Percentiles rank a stretch among this genome's conserved stretches.
These are phyloP conservation scores for Oryzias sinensis DNA, from an alignment of 2,797 vertebrate species.

Conservation along the genomic window DNA sequence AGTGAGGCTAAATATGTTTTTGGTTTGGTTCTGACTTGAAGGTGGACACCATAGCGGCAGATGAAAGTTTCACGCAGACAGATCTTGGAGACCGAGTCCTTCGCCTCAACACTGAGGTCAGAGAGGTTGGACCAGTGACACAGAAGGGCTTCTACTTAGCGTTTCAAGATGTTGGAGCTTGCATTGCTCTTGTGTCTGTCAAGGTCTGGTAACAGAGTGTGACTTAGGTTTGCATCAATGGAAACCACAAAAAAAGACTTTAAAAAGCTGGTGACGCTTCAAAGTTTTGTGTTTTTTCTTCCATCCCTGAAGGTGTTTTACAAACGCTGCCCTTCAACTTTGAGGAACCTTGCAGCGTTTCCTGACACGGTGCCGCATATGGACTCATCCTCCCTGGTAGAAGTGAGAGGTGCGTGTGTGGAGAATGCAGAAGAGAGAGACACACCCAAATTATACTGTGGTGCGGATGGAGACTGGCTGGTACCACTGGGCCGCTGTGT, in stretches of 20 bases:
- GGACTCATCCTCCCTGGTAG: slow-evolving; percentile 95
- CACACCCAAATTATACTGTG: slow-evolving; percentile 94
- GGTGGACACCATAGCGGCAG: slow-evolving; percentile 97
- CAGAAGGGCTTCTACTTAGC: slow-evolving; percentile 94
- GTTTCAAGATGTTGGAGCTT: slow-evolving; percentile 98
- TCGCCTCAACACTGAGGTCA: slow-evolving; percentile 95
- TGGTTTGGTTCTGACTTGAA: slow-evolving; percentile 13
- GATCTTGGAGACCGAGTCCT: slow-evolving; percentile 96
- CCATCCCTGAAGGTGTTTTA: slow-evolving; percentile 84
- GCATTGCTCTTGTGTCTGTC: slow-evolving; percentile 94
- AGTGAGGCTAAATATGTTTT: not conserved
- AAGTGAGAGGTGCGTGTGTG: slow-evolving; percentile 92
- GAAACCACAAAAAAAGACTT: slow-evolving; percentile 1
- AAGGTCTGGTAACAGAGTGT: slow-evolving; percentile 57
- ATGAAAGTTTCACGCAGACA: slow-evolving; percentile 97
- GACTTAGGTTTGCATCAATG: slow-evolving; percentile 6
- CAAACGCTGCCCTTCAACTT: slow-evolving; percentile 93
- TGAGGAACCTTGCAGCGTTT: slow-evolving; percentile 91
- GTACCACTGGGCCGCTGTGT: slow-evolving; percentile 95
- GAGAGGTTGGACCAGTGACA: slow-evolving; percentile 91
- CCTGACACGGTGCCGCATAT: slow-evolving; percentile 94
- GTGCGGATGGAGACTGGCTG: slow-evolving; percentile 96
- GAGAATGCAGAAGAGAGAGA: slow-evolving; percentile 94
- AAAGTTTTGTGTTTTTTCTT: not conserved
- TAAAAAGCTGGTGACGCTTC: not conserved